A percentile compares a stretch with the other conserved stretches of the same genome.
phyloP scores from a whole-genome alignment of 2,888 invertebrate genomes.

The Caenorhabditis sp. region DNA sequence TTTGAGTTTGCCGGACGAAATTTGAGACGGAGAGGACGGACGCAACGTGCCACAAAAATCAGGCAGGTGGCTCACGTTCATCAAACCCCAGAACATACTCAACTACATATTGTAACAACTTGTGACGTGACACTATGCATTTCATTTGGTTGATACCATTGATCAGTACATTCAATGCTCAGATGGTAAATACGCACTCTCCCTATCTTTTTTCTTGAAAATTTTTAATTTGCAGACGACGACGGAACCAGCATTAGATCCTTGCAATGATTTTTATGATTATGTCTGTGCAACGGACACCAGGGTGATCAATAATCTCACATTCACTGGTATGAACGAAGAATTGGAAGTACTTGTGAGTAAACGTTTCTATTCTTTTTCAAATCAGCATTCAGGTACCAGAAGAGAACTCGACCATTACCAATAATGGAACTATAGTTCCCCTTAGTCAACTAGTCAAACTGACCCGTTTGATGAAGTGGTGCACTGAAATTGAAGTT shows the following conservation, averaged over 20 bases:
- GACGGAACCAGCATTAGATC: background rate
- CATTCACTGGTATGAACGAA: conserved; percentile 24
- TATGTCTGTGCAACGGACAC: conserved; percentile 41
- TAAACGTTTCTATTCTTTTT: background rate
- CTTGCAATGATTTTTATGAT: conserved; percentile 48
- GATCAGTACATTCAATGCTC: conserved; percentile 5
- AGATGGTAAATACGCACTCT: no score
- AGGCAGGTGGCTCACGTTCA: conserved; percentile 45
- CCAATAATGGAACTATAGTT: conserved; percentile 3
- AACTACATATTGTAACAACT: conserved; percentile 10
- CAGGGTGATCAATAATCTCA: conserved; percentile 23
- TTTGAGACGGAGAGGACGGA: conserved; percentile 24
- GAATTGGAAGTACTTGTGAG: conserved; percentile 23
- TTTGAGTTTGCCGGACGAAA: conserved; percentile 36
- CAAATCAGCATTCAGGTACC: conserved; percentile 6
- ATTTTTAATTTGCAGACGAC: no score
- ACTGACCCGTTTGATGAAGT: conserved; percentile 34
- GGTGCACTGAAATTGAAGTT: conserved; percentile 47
- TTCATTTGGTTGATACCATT: background rate
- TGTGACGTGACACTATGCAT: conserved; percentile 14
- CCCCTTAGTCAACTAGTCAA: conserved; percentile 30
- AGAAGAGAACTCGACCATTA: conserved; percentile 10
- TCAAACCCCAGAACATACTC: conserved; percentile 32
- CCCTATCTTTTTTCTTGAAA: no score
- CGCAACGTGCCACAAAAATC: conserved; percentile 38